phyloP scores from a whole-genome alignment of 2,797 vertebrate species.

The Chiroxiphia lanceolata region DNA sequence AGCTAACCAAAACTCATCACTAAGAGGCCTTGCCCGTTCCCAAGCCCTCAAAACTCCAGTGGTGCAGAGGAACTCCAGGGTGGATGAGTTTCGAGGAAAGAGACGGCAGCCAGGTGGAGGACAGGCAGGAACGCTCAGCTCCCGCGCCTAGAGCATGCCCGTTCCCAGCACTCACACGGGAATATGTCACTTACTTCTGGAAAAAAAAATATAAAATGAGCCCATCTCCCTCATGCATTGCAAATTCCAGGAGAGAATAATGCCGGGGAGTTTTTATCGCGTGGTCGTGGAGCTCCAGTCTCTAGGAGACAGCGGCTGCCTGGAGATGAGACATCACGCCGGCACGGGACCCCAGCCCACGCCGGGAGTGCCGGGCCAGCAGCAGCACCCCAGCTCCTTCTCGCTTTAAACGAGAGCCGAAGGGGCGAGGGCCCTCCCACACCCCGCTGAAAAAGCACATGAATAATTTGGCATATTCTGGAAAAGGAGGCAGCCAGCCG shows the following conservation, averaged over 20 bases:
- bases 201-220: neutral
- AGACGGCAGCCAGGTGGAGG: neutral
- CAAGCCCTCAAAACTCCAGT: neutral
- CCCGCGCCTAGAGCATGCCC: neutral
- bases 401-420: neutral
- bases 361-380: neutral
- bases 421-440: neutral
- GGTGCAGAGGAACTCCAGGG: neutral
- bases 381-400: neutral
- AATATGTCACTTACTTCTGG: constrained; percentile 19
- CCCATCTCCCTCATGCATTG: constrained; percentile 41
- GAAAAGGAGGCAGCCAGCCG: neutral
- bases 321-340: neutral
- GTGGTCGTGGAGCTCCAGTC: constrained; percentile 7
- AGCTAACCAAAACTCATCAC: neutral
- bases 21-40: neutral
- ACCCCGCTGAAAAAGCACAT: neutral
- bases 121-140: neutral
- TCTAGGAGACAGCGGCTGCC: constrained; percentile 45
- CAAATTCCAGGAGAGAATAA: constrained; percentile 50
- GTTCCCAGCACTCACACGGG: neutral
- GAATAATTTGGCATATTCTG: constrained; percentile 50
- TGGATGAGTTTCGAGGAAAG: neutral
- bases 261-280: neutral
- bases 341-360: constrained; percentile 46